Evolutionary conservation across 2,113 vertebrate species (phyloP).

Genomic region (Hippocampus guttulatus): DNA sequence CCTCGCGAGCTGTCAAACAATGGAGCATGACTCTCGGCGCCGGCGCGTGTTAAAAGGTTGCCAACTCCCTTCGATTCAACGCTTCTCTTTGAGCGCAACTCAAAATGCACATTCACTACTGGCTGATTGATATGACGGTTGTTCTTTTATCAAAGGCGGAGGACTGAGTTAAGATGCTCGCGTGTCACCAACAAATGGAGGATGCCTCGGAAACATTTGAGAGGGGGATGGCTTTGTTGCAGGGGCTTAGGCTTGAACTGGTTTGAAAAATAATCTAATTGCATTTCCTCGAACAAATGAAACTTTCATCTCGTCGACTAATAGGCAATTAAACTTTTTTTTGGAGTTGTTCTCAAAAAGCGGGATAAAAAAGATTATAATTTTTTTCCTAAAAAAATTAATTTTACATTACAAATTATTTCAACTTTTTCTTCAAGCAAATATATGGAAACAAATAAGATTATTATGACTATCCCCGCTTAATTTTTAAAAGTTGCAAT

Average conservation of each 20-base stretch:
- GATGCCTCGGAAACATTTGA: constrained; percentile 40
- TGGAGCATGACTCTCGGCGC: constrained; percentile 72
- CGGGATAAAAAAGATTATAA: no score
- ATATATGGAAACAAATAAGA: no score
- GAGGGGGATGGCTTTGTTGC: constrained; percentile 22
- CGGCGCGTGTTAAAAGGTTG: constrained; percentile 71
- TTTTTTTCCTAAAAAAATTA: no score
- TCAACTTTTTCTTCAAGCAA: no score
- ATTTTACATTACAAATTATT: no score
- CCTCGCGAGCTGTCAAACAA: constrained; percentile 78
- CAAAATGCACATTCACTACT: constrained; percentile 69
- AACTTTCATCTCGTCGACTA: no score
- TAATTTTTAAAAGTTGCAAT: no score
- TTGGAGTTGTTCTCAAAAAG: no score
- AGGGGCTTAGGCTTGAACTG: neutral
- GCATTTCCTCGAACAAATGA: no score
- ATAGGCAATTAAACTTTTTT: no score
- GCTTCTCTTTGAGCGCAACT: constrained; percentile 72
- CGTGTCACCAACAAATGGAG: constrained; percentile 38
- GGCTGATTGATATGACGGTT: constrained; percentile 69
- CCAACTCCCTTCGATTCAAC: constrained; percentile 72
- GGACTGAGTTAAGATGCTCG: constrained; percentile 54
- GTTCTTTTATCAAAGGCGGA: constrained; percentile 53
- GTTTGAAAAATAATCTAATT: no score
- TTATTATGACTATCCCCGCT: no score